Conservation (phyloP, 92 coral and sea anemone genomes). For the Phenganax stokvisi region DNA sequence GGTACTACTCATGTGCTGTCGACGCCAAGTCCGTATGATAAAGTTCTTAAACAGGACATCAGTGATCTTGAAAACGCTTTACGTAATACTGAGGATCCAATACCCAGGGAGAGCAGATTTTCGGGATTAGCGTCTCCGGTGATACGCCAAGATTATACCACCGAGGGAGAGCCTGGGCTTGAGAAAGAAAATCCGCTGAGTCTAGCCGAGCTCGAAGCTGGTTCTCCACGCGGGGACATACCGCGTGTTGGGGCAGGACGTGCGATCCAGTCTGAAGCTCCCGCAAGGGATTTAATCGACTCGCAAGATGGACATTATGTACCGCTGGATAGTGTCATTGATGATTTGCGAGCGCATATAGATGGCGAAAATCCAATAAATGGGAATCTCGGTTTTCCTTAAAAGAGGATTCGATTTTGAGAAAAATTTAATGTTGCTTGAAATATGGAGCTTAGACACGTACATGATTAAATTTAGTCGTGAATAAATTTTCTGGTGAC, state of each 20-base stretch:
- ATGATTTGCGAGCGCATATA: slow-evolving; percentile 27
- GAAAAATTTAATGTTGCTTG: not conserved
- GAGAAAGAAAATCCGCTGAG: not conserved
- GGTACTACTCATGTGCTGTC: slow-evolving; percentile 1
- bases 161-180: not conserved
- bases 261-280: slow-evolving; percentile 6
- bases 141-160: not conserved
- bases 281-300: not conserved
- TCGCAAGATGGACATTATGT: slow-evolving; percentile 22
- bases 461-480: not conserved
- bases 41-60: slow-evolving; percentile 32
- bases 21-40: slow-evolving; percentile 3
- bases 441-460: not conserved
- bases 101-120: not conserved
- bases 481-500: not conserved
- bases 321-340: slow-evolving; percentile 34
- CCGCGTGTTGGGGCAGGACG: slow-evolving; percentile 1
- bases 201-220: not conserved
- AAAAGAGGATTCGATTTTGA: not conserved
- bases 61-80: slow-evolving; percentile 21
- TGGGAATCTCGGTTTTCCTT: slow-evolving; percentile 1
- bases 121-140: slow-evolving; percentile 2
- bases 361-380: not conserved
- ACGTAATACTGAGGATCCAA: slow-evolving; percentile 9
- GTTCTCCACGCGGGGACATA: not conserved